Base-by-base conservation (phyloP, 2,797 vertebrate species). In the Oreonectes daqikongensis region DNA sequence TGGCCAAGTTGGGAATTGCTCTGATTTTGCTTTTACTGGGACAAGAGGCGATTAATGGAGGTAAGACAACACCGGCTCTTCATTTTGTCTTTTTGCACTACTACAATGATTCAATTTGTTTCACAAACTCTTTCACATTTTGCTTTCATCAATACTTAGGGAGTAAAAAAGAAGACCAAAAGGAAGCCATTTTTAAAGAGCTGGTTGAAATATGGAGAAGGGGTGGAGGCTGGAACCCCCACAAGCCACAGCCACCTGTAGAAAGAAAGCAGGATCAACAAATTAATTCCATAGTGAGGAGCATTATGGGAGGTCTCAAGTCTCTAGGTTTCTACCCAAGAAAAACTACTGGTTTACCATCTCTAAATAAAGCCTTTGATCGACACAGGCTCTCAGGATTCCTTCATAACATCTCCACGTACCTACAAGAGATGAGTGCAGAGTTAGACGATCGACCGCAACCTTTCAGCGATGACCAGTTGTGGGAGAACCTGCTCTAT, bases 321-420 rank as follows among this genome's bases (percentile, higher is more conserved):
- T 90, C 89, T 0, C 76, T 93, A 8, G 91, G 92, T 10, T 52
- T 90, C 3, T 81, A 92, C 48, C 88, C 90, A 10, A 84, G 38
- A 69, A 90, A 85, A 75, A 88, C 60, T 44, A 22, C 53, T 40
- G 77, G 74, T 71, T 68, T 90, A 40, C 88, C 89, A 5, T 87
- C 89, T n/a, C 77, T 89, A 24, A 89, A 85, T 73, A 92, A 92
- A 80, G 85, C 88, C 3, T 78, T 91, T 24, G 87, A 94, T 84
- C 82, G 88, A 66, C 90, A 89, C 40, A 86, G 94, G 30, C 91
- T 96, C 65, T 95, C 95, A 18, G 89, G 93, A 71, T 95, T 95
- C 82, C 90, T 96, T 60, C 92, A 94, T 85, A 95, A 95, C 84
- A 92, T 96, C 86, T 96, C 95, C 44, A 86, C 92, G 79, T 94